Evolutionary conservation across 2,888 invertebrate genomes (phyloP).

Genomic region (Liopterus haemorrhoidalis): DNA sequence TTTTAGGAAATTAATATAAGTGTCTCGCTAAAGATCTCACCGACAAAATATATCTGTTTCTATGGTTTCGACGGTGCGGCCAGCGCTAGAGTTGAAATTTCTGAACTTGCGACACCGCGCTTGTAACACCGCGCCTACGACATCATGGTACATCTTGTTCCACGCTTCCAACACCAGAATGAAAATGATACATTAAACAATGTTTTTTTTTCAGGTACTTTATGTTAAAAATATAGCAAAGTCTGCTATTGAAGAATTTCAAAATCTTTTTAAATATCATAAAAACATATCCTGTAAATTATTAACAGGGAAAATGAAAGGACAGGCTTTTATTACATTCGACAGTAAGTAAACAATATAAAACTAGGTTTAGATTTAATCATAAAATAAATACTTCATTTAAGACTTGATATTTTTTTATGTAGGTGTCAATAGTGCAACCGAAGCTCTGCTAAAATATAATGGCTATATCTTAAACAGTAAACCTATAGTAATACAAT

Average conservation of each 20-base stretch:
- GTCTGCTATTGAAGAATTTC: conserved; percentile 46
- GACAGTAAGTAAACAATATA: conserved; percentile 42
- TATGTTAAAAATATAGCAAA: conserved; percentile 54
- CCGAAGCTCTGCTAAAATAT: conserved; percentile 48
- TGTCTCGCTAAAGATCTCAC: too few species aligned
- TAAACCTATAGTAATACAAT: conserved; percentile 47
- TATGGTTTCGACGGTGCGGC: too few species aligned
- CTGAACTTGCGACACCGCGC: too few species aligned
- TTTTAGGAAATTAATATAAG: too few species aligned
- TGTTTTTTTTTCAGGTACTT: conserved; percentile 44
- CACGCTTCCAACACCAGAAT: too few species aligned
- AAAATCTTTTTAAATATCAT: conserved; percentile 46
- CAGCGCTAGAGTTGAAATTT: too few species aligned
- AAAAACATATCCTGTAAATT: conserved; percentile 43
- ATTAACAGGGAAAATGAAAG: conserved; percentile 53
- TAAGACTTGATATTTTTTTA: conserved; percentile 25
- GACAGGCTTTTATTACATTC: conserved; percentile 55
- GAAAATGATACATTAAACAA: conserved; percentile 10
- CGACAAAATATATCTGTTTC: too few species aligned
- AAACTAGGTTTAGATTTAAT: conserved; percentile 8
- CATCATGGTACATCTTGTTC: too few species aligned
- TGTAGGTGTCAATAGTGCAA: conserved; percentile 48
- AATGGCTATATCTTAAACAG: conserved; percentile 51
- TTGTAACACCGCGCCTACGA: too few species aligned
- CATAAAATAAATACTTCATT: conserved; percentile 13